Conservation (phyloP, 2,888 invertebrate genomes). For the Glomeris marginata region DNA sequence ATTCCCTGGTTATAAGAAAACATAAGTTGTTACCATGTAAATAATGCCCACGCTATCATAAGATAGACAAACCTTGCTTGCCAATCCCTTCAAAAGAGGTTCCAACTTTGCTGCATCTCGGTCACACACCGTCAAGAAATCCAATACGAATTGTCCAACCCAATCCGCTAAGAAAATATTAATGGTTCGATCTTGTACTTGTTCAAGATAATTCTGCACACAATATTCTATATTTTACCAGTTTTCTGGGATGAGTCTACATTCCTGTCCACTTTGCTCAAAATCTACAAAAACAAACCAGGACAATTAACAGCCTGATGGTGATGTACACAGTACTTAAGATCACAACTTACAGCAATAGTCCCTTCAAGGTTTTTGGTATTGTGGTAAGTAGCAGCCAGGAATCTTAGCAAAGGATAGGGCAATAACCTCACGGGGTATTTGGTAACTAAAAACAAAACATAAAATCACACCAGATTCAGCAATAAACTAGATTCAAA, state of each 20-base stretch:
- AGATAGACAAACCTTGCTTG: slow-evolving; percentile 4
- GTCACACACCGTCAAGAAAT: background rate
- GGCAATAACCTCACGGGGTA: slow-evolving; percentile 7
- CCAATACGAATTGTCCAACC: slow-evolving; percentile 10
- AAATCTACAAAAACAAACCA: slow-evolving; percentile 4
- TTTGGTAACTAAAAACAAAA: slow-evolving; percentile 8
- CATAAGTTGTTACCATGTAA: too few species aligned
- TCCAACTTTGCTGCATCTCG: background rate
- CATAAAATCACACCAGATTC: background rate
- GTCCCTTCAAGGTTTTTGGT: background rate
- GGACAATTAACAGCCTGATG: too few species aligned
- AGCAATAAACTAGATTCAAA: background rate
- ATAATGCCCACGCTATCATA: too few species aligned
- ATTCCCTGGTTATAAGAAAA: slow-evolving; percentile 3
- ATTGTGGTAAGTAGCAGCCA: background rate
- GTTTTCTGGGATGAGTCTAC: background rate
- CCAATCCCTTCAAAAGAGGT: slow-evolving; percentile 4
- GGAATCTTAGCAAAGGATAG: background rate
- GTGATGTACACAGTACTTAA: too few species aligned
- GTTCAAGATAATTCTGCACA: too few species aligned
- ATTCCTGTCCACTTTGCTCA: background rate
- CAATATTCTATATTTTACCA: background rate
- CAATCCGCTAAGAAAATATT: slow-evolving; percentile 7
- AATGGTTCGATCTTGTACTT: too few species aligned
- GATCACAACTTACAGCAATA: background rate